These are phyloP conservation scores for Patagioenas fasciata DNA, from an alignment of 2,113 vertebrate genomes.

Conservation along the genomic window DNA sequence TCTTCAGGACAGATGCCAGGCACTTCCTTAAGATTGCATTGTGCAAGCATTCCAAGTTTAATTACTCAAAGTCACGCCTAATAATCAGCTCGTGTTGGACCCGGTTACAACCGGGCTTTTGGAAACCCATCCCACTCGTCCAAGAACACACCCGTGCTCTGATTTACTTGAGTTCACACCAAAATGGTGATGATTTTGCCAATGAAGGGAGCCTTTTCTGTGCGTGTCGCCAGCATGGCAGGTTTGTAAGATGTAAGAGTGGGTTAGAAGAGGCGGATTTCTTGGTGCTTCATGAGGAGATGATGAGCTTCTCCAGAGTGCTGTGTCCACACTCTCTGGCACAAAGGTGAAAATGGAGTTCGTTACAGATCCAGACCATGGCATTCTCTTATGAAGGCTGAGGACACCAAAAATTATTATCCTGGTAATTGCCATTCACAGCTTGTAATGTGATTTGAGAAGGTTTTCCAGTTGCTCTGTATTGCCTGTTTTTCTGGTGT, in stretches of 20 bases:
- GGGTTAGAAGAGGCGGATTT: neutral
- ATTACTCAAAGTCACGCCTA: neutral
- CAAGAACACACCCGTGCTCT: fast-evolving
- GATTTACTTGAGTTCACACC: neutral
- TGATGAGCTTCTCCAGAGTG: neutral
- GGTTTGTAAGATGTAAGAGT: fast-evolving
- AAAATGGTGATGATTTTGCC: neutral
- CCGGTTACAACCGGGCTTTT: neutral
- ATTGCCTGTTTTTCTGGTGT: fast-evolving
- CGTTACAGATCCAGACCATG: neutral
- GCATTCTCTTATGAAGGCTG: fast-evolving
- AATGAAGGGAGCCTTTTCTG: neutral
- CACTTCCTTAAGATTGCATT: neutral
- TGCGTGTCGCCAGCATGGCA: fast-evolving
- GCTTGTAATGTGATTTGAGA: neutral
- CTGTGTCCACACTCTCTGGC: fast-evolving
- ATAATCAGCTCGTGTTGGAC: no score
- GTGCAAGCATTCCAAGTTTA: neutral
- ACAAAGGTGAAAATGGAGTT: fast-evolving
- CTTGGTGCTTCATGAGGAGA: neutral
- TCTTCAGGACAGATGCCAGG: neutral
- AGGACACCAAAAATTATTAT: neutral
- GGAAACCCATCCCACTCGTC: neutral
- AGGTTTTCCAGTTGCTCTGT: neutral
- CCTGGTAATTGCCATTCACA: neutral